Base-by-base conservation (phyloP, 2,888 invertebrate species). In the Heteromyza rotundicornis region DNA sequence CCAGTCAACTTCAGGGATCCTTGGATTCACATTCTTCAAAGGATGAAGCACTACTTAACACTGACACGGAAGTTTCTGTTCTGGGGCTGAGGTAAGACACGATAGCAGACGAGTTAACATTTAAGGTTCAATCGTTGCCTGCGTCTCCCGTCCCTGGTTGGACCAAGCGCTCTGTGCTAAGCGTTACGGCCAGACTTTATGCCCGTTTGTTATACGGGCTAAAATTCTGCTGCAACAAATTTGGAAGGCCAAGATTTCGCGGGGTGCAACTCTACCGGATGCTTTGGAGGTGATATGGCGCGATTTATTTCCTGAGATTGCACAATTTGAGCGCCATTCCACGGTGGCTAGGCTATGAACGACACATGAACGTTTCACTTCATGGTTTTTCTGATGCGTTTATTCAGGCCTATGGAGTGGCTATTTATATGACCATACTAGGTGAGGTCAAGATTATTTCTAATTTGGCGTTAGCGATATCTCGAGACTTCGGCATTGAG, bases 171-270 rank as follows among this genome's bases (percentile, higher is more conserved):
- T 56, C 56, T n/a, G 27, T 63, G 12, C 35, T 65, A 8, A 44
- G 63, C 50, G 63, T 63, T n/a, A 63, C 59, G 10, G 59, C 58
- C 1, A 60, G 61, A 35, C 32, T 65, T 24, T 64, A 57, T 40
- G 64, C n/a, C n/a, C n/a, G n/a, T n/a, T n/a, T n/a, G n/a, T n/a
- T n/a, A n/a, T n/a, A n/a, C 36, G 47, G 20, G 62, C 62, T 2
- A 66, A 66, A 51, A 50, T 64, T n/a, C 53, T 64, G 14, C 47
- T 64, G 8, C 57, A 65, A 59, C 60, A 58, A 35, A 61, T 66
- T n/a, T 66, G 62, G 62, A 17, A 24, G 12, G 52, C n/a, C 2
- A 52, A 52, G 14, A 52, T 22, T n/a, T 7, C 24, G 2, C 24
- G 52, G 52, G 52, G 24, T 27, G n/a, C 52, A 16, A 17, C 7